Base-by-base conservation (phyloP, 2,797 vertebrate genomes). In the Bovichtus variegatus region DNA sequence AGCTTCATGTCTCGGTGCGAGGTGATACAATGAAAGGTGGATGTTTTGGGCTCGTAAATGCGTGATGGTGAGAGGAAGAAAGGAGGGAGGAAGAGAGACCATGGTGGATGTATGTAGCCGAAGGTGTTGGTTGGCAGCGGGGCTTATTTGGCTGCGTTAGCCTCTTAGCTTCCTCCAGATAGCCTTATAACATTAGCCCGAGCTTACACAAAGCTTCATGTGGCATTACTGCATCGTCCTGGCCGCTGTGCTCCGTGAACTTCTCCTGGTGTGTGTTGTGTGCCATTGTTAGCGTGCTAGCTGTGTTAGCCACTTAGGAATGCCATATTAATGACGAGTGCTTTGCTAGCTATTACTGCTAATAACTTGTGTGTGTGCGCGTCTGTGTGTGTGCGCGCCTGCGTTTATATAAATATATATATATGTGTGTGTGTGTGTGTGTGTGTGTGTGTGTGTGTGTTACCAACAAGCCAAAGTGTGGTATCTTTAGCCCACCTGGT, bases 221-320 rank as follows among this genome's bases (percentile, higher is more conserved):
- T 10, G 27, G 15, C 9, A 15, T 29, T 65, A 13, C 73, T 19
- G 49, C 76, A 34, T 66, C 67, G 81, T 61, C 61, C 43, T 74
- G 9, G n/a, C 19, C 38, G n/a, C 21, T 29, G 50, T 8, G 49
- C 36, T 12, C 64, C 12, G 6, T 74, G 49, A 69, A 76, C 78
- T 74, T 73, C 65, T 43, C 31, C 38, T 10, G 9, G 0, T 60
- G 65, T 71, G 74, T 78, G 71, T 46, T 78, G 79, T 77, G 77
- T 78, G 84, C 79, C 82, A 82, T 86, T 86, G 81, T 87, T 87
- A 85, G 89, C 91, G 1, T 41, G 82, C 82, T 91, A 88, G 78
- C 82, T 4, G 29, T 10, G 71, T 64, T 91, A 90, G 88, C 87
- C 72, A 18, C 86, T 54, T 2, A 46, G 73, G 74, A 80, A 87